Evolutionary conservation across 2,797 vertebrate genomes (phyloP).

Genomic region (Dendrocincla tyrannina): DNA sequence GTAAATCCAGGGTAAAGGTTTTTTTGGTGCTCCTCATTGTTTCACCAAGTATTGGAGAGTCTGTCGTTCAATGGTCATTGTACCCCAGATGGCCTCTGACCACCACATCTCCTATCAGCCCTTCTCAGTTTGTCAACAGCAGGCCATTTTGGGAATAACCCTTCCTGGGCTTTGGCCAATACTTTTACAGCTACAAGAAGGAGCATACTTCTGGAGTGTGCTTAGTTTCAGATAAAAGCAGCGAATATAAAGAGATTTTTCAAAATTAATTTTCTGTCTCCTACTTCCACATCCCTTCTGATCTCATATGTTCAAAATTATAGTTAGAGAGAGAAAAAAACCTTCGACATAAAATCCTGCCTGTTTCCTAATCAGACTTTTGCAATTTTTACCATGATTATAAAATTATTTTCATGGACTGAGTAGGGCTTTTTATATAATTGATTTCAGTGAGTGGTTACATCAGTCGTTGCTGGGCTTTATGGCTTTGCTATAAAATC

Average conservation of each 20-base stretch:
- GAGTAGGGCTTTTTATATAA: neutral
- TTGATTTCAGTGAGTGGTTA: neutral
- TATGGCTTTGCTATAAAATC: neutral
- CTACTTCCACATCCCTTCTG: neutral
- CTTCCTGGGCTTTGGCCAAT: neutral
- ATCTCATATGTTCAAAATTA: neutral
- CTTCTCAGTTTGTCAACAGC: neutral
- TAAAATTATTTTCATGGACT: neutral
- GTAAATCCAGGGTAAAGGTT: neutral
- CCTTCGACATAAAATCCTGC: neutral
- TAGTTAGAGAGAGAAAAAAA: neutral
- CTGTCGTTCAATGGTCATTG: neutral
- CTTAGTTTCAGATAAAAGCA: neutral
- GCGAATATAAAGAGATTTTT: neutral
- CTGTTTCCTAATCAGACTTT: neutral
- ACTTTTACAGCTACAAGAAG: neutral
- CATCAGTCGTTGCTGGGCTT: neutral
- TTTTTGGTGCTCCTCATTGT: neutral
- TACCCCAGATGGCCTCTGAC: neutral
- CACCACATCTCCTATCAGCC: neutral
- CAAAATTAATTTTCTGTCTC: neutral
- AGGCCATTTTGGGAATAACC: neutral
- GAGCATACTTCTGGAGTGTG: neutral
- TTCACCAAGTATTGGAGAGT: neutral
- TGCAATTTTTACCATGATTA: neutral